phyloP scores from a whole-genome alignment of 2,888 invertebrate genomes.

The Eurytoma adleriae region DNA sequence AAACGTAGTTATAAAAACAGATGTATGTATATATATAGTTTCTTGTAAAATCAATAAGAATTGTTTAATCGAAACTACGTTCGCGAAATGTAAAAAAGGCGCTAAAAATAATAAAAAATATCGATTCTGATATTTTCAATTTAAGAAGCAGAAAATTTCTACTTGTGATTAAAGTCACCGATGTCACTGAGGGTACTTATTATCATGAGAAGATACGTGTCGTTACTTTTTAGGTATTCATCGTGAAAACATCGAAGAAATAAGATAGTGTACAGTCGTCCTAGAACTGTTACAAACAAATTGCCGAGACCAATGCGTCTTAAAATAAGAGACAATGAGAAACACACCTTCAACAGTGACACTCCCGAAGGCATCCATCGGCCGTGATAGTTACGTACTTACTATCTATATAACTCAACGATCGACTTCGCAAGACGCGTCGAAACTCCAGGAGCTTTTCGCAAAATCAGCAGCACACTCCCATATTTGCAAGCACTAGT shows the following conservation, averaged over 20 bases:
- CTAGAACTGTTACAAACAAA: background rate
- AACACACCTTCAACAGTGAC: background rate
- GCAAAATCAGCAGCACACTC: background rate
- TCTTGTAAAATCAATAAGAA: too few relatives aligned
- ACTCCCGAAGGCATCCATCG: too few relatives aligned
- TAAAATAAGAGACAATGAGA: conserved; percentile 7
- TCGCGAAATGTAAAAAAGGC: too few relatives aligned
- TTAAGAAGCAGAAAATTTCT: conserved; percentile 27
- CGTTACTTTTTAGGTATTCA: background rate
- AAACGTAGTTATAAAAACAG: too few relatives aligned
- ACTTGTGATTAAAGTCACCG: background rate
- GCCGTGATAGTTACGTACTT: background rate
- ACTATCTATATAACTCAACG: background rate
- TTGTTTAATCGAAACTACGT: too few relatives aligned
- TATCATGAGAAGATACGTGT: background rate
- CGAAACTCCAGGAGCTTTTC: background rate
- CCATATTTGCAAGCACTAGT: background rate
- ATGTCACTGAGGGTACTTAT: background rate
- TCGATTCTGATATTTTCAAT: too few relatives aligned
- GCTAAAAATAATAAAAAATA: too few relatives aligned
- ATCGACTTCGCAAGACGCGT: background rate
- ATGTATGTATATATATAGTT: too few relatives aligned
- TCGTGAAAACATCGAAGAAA: background rate
- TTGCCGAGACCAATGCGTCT: background rate
- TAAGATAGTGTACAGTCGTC: background rate